These are phyloP conservation scores for Struthidea cinerea DNA, from an alignment of 2,113 vertebrate genomes.

Conservation along the genomic window DNA sequence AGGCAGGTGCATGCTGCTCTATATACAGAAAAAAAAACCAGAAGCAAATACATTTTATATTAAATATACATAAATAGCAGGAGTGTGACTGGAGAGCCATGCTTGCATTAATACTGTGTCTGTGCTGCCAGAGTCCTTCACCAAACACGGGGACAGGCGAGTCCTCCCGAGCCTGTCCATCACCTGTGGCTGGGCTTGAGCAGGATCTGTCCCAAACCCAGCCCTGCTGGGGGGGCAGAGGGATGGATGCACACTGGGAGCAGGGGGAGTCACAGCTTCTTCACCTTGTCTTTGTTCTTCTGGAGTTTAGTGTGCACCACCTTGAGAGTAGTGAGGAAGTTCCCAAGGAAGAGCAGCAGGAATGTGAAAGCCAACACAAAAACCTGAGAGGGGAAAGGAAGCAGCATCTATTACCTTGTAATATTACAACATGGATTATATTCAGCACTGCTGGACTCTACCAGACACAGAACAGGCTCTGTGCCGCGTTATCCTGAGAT, in stretches of 20 bases:
- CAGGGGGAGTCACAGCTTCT: constrained; percentile 66
- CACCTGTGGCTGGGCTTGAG: fast-evolving
- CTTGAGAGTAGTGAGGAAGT: constrained; percentile 94
- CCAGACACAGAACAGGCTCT: neutral
- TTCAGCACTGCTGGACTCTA: neutral
- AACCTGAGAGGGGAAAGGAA: constrained; percentile 69
- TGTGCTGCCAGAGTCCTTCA: constrained; percentile 31
- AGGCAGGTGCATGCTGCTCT: constrained; percentile 35
- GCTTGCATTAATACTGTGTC: constrained; percentile 52
- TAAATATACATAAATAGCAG: constrained; percentile 73
- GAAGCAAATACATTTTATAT: constrained; percentile 29
- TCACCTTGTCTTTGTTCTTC: constrained; percentile 81
- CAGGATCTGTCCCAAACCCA: neutral
- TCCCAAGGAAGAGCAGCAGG: constrained; percentile 93
- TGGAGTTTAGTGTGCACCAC: constrained; percentile 92
- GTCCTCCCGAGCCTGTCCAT: neutral
- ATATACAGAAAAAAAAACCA: neutral
- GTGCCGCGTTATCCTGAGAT: neutral
- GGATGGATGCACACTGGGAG: neutral
- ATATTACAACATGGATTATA: neutral
- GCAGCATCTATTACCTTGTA: neutral
- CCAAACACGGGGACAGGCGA: fast-evolving
- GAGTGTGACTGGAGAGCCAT: constrained; percentile 29
- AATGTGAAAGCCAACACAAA: constrained; percentile 91
- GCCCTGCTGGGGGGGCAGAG: neutral